These are phyloP conservation scores for Dryobota labecula DNA, from an alignment of 2,888 invertebrate genomes.

Conservation along the genomic window DNA sequence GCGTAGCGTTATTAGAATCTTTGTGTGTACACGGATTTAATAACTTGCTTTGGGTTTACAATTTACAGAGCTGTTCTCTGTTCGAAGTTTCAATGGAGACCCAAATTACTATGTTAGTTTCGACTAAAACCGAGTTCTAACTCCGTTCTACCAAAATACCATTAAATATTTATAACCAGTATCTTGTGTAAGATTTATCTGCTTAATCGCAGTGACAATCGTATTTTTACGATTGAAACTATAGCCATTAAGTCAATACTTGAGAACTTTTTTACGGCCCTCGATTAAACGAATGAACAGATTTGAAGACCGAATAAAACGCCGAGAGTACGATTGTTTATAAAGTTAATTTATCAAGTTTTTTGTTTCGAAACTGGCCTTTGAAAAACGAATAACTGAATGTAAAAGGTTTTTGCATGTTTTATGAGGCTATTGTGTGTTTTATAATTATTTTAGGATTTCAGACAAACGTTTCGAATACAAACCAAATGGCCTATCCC, in stretches of 20 bases:
- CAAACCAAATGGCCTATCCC: conserved; percentile 32
- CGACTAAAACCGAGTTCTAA: conserved; percentile 23
- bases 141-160: background rate
- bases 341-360: conserved; percentile 67
- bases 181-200: conserved; percentile 33
- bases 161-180: conserved; percentile 42
- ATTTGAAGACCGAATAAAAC: conserved; percentile 73
- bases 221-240: conserved; percentile 69
- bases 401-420: conserved; percentile 47
- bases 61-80: conserved; percentile 42
- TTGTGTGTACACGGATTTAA: conserved; percentile 56
- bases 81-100: conserved; percentile 46
- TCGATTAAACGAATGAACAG: conserved; percentile 73
- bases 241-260: conserved; percentile 67
- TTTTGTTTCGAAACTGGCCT: conserved; percentile 51
- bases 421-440: conserved; percentile 35
- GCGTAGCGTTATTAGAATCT: conserved; percentile 47
- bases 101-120: conserved; percentile 51
- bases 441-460: conserved; percentile 68
- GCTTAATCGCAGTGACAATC: conserved; percentile 57
- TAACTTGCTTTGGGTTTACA: conserved; percentile 51
- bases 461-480: conserved; percentile 18
- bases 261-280: conserved; percentile 74
- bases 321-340: conserved; percentile 63
- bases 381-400: conserved; percentile 53